These are phyloP conservation scores for Halcyon malimbica DNA, from an alignment of 2,113 vertebrate genomes.

Conservation along the genomic window DNA sequence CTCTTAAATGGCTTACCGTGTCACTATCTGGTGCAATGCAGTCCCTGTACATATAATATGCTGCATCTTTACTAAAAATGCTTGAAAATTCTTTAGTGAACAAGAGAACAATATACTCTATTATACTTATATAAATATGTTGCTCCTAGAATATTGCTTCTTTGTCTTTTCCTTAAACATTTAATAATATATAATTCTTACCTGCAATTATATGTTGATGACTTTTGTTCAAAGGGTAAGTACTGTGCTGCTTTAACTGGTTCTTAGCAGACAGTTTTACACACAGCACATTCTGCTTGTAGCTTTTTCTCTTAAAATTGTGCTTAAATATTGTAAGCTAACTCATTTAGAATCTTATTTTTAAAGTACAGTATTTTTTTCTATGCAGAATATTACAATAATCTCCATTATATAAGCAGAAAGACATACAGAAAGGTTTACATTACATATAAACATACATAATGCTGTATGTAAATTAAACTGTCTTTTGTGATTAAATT, in stretches of 20 bases:
- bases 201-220: slow-evolving; percentile 70
- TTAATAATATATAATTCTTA: slow-evolving; percentile 62
- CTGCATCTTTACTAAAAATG: slow-evolving; percentile 70
- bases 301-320: not conserved
- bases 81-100: slow-evolving; percentile 64
- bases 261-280: slow-evolving; percentile 55
- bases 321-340: slow-evolving; percentile 47
- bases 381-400: slow-evolving; percentile 60
- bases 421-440: slow-evolving; percentile 66
- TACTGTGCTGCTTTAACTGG: slow-evolving; percentile 72
- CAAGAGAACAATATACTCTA: slow-evolving; percentile 48
- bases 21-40: slow-evolving; percentile 72
- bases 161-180: slow-evolving; percentile 53
- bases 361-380: slow-evolving; percentile 20
- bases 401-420: slow-evolving; percentile 58
- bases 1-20: slow-evolving; percentile 67
- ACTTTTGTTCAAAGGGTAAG: slow-evolving; percentile 80
- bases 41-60: slow-evolving; percentile 72
- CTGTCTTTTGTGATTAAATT: slow-evolving; percentile 65
- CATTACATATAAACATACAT: not conserved
- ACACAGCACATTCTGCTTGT: not conserved
- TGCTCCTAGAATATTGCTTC: slow-evolving; percentile 51
- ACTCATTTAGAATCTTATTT: slow-evolving; percentile 61
- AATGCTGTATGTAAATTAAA: slow-evolving; percentile 71
- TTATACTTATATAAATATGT: slow-evolving; percentile 1